Evolutionary conservation across 2,888 invertebrate species (phyloP), one percentile per base, ranked within the genome.

Genomic region (Nymphalis c-album): DNA sequence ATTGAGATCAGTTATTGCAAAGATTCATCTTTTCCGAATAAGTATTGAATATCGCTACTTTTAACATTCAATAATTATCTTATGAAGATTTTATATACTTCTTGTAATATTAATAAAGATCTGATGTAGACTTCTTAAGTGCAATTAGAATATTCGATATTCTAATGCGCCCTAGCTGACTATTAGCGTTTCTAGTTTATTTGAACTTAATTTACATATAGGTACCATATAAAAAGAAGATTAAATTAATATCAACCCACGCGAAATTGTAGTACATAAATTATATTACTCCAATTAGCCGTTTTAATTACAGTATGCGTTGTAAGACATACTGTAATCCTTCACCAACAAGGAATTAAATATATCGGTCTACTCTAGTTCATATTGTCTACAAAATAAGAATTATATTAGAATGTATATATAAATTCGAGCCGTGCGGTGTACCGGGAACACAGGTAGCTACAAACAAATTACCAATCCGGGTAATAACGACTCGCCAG

Each of bases 391-490:
- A 8, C 16, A 16, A 20, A 20, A 40, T 61, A 67, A 61, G 60
- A 22, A 53, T 5, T 40, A 35, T 61, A 62, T 45, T 67, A n/a
- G 13, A 31, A 22, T 57, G 60, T 48, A 59, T 20, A 26, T 59
- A 47, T 40, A 46, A 20, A 47, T 53, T 55, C 50, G 60, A 77
- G 71, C 22, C 26, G 35, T 13, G 2, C 74, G 63, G 62, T 61
- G 67, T 71, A 69, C 83, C 78, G 80, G 82, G 82, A 88, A 88
- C 83, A 87, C 88, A 85, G 88, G 90, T 90, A 90, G 90, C 88
- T 74, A 77, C 80, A 78, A 86, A 83, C 84, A 83, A 85, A 90
- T 88, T 86, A 88, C 83, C 84, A 84, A 88, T 86, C 83, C 81
- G 73, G 77, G 80, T 85, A 85, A 90, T 87, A 86, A 83, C 82